Base-by-base conservation (phyloP, 2,797 vertebrate genomes). In the Halcyon smyrnensis region DNA sequence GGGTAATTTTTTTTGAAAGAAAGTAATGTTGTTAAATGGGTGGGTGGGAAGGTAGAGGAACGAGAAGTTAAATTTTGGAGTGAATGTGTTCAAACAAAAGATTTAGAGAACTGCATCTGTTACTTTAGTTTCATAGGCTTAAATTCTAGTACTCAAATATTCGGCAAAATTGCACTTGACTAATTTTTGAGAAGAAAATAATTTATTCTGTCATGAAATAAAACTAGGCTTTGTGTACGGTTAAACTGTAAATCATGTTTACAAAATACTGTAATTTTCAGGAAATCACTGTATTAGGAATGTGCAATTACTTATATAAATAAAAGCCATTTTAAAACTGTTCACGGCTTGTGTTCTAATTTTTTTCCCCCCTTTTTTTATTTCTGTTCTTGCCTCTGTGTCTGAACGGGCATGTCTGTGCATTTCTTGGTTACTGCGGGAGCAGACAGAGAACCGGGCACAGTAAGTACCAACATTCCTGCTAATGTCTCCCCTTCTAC, bases 401-500 rank as follows among this genome's bases (percentile, higher is more conserved):
- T 98, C 98, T 97, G 97, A 98, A 97, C 98, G 98, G 98, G 98
- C 98, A 98, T 98, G 98, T 98, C 97, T 98, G 96, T 98, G 97
- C 97, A 85, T 98, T 97, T 98, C 98, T 98, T 98, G 98, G 97
- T 98, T 98, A 97, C 98, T 96, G 95, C 97, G 98, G 98, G 97
- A 98, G 98, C 97, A 99, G 99, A 99, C 90, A 98, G 99, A 98
- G 99, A 99, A 92, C 98, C 99, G 5, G 97, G 99, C 98, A 99
- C 99, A 97, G 99, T 99, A 99, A 99, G 99, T 99, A 98, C 97
- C 95, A 95, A 93, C 64, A 89, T 94, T 90, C 93, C 92, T 98
- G 91, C 63, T 95, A 92, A 97, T 69, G 43, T 89, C 95, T 87
- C 73, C 57, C 69, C 79, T 92, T 95, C 75, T 41, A 28, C 23